These are phyloP conservation scores for Pseudococcus longispinus DNA, from an alignment of 2,888 invertebrate genomes.

Conservation along the genomic window DNA sequence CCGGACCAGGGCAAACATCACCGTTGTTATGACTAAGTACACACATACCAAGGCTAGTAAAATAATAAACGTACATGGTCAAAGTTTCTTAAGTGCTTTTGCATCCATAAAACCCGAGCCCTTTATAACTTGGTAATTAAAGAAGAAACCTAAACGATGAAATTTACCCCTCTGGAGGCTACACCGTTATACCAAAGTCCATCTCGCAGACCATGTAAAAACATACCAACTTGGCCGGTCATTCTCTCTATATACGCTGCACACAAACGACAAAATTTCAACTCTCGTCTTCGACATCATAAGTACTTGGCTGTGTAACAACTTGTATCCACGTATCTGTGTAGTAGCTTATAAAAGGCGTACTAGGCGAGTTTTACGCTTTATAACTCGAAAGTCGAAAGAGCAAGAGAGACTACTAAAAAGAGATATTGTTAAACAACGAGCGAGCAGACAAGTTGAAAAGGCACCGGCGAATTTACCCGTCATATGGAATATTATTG, in stretches of 20 bases:
- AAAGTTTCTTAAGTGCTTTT: constrained; percentile 22
- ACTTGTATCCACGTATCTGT: neutral
- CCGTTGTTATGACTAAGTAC: neutral
- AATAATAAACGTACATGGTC: constrained; percentile 33
- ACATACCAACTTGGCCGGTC: neutral
- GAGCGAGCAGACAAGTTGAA: neutral
- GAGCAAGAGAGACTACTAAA: neutral
- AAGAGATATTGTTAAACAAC: constrained; percentile 11
- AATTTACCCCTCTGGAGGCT: neutral
- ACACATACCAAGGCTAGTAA: neutral
- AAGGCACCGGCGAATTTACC: neutral
- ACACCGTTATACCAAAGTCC: neutral
- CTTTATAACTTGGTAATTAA: constrained; percentile 40
- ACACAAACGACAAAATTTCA: neutral
- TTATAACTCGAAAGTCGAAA: neutral
- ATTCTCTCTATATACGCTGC: no score
- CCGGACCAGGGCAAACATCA: neutral
- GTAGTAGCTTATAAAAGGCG: neutral
- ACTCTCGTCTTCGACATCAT: neutral
- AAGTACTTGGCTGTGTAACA: neutral
- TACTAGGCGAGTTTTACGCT: neutral
- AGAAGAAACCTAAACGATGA: constrained; percentile 1
- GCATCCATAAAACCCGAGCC: constrained; percentile 10
- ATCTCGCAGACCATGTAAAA: neutral
- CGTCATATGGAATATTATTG: constrained; percentile 11